These are phyloP conservation scores for Drosophila fungiperda DNA, from an alignment of 2,888 invertebrate genomes.

Conservation along the genomic window DNA sequence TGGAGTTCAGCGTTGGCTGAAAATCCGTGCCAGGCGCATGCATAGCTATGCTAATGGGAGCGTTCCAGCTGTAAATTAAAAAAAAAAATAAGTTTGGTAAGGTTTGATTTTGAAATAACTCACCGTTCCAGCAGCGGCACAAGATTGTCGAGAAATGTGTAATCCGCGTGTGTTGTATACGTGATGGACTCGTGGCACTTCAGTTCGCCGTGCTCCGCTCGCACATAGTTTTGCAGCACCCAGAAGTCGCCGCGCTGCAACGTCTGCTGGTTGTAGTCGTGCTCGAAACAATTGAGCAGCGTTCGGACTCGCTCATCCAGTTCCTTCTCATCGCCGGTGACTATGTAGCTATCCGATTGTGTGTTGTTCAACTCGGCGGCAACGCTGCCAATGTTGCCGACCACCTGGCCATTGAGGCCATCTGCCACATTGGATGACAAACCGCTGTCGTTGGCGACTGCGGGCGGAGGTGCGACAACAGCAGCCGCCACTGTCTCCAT, in stretches of 20 bases:
- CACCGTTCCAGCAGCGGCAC: slow-evolving; percentile 92
- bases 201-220: slow-evolving; percentile 89
- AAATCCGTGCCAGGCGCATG: slow-evolving; percentile 95
- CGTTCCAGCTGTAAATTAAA: slow-evolving; percentile 89
- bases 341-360: slow-evolving; percentile 81
- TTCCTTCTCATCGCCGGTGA: slow-evolving; percentile 84
- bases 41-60: slow-evolving; percentile 94
- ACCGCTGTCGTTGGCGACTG: slow-evolving; percentile 59
- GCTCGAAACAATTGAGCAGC: slow-evolving; percentile 88
- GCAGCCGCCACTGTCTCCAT: slow-evolving; percentile 46
- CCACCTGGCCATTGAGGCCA: slow-evolving; percentile 56
- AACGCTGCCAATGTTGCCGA: slow-evolving; percentile 71
- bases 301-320: slow-evolving; percentile 84
- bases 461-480: slow-evolving; percentile 34
- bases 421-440: slow-evolving; percentile 21
- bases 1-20: slow-evolving; percentile 90
- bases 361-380: slow-evolving; percentile 75
- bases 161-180: slow-evolving; percentile 96
- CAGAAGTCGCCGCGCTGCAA: slow-evolving; percentile 93
- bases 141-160: slow-evolving; percentile 95
- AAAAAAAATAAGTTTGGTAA: background rate
- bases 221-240: slow-evolving; percentile 95
- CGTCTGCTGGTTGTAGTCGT: slow-evolving; percentile 87
- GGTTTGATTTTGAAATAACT: slow-evolving; percentile 29
- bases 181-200: slow-evolving; percentile 94